Evolutionary conservation across 2,888 invertebrate species (phyloP), one percentile per base, ranked within the genome.

Genomic region (Lapara coniferarum): DNA sequence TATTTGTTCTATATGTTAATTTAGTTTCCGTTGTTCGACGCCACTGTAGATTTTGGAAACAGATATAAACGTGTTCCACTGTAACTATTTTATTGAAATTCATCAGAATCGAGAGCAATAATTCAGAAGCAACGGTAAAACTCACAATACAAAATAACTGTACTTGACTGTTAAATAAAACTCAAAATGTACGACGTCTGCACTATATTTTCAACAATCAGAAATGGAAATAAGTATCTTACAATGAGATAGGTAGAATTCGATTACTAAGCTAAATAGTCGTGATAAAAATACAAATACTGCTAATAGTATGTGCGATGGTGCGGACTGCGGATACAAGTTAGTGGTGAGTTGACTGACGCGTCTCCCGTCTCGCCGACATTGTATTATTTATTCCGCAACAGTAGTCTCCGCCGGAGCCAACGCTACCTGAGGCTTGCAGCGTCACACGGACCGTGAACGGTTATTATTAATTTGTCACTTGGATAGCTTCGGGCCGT

Each of bases 391-490:
- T 86, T 73, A 77, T 80, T 83, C 85, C 85, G 79, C 80, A 79
- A 79, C 81, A 81, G 73, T 81, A 81, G 78, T 76, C 78, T 75
- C 75, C 71, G 66, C 68, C 69, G 72, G 77, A 77, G 77, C 77
- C 63, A 70, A 69, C 66, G 68, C 70, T 66, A 53, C 55, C 55
- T 67, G 37, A 55, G 37, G 37, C 69, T 63, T 71, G 71, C 73
- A 73, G 75, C 77, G 81, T 72, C 71, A 81, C 82, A 78, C 79
- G 79, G 77, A 77, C 78, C 85, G 78, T 82, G 77, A 83, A 83
- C 79, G 72, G 74, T 75, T 75, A 75, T 77, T 80, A 82, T 81
- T 80, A 81, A 80, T 81, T 86, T 84, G 77, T 81, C 83, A 86
- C 82, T 80, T 71, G 74, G 76, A 71, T 81, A 77, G 72, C 71